A percentile compares a stretch with the other conserved stretches of the same genome.
phyloP scores from a whole-genome alignment of 2,113 vertebrate genomes.

The Platanista minor region DNA sequence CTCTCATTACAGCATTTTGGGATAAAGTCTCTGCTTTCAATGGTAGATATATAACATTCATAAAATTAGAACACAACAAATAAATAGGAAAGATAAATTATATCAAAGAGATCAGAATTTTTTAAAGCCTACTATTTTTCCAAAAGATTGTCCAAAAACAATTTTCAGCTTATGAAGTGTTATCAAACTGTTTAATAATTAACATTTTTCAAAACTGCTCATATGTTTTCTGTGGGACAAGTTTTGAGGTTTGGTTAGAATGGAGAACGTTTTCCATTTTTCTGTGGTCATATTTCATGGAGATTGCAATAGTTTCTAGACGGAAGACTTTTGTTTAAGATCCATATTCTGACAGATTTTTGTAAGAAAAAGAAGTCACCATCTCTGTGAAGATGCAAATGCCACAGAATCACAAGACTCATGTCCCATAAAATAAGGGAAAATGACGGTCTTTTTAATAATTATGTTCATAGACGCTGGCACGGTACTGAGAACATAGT shows the following conservation, averaged over 20 bases:
- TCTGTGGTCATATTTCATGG: not conserved
- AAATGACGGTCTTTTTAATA: not conserved
- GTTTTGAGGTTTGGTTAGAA: not conserved
- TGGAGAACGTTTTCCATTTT: not conserved
- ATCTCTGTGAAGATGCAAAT: not conserved
- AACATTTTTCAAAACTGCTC: not conserved
- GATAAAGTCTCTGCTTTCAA: not conserved
- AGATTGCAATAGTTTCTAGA: not conserved
- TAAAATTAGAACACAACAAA: not conserved
- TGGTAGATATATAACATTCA: not conserved
- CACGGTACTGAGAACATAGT: not conserved
- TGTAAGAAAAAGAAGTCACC: not conserved
- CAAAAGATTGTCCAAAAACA: not conserved
- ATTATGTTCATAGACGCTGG: not conserved
- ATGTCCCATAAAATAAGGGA: not conserved
- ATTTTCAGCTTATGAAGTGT: fast-evolving
- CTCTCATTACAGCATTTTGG: not conserved
- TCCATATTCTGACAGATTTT: not conserved
- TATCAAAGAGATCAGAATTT: not conserved
- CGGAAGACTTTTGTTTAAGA: not conserved
- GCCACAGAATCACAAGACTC: not conserved
- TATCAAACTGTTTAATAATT: not conserved
- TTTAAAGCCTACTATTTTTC: not conserved
- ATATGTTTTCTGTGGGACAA: not conserved
- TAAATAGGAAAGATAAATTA: not conserved